Percentiles rank a stretch among this genome's conserved stretches.
These are phyloP conservation scores for Muscidifurax raptorellus DNA, from an alignment of 1,140 invertebrate species.

Conservation along the genomic window DNA sequence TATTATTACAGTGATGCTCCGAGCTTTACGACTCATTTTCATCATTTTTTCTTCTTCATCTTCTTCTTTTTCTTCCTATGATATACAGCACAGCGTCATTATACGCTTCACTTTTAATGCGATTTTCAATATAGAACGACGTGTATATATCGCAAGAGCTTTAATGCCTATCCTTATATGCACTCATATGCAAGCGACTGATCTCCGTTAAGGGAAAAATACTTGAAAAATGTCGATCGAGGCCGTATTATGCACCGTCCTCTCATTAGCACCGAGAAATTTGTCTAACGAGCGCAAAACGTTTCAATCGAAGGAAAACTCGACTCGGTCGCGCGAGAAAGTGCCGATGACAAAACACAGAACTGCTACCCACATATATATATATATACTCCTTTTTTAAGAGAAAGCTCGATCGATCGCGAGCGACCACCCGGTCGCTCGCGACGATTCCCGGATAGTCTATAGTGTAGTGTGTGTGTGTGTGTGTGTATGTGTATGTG, in stretches of 20 bases:
- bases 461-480: not conserved
- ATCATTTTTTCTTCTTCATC: not conserved
- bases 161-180: not conserved
- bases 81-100: too few species aligned
- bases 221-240: not conserved
- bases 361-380: too few species aligned
- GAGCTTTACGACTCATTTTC: not conserved
- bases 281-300: not conserved
- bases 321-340: not conserved
- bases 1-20: not conserved
- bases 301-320: not conserved
- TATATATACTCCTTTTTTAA: not conserved
- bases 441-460: not conserved
- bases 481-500: not conserved
- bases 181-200: too few species aligned
- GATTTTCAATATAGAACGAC: not conserved
- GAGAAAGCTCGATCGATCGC: slow-evolving; percentile 56
- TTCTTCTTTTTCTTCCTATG: too few species aligned
- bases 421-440: slow-evolving; percentile 44
- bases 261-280: not conserved
- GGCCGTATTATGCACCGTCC: too few species aligned
- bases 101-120: not conserved
- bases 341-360: not conserved
- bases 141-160: not conserved
- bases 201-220: too few species aligned